Base-by-base conservation (phyloP, 2,888 invertebrate species). In the Microplitis deprimator region DNA sequence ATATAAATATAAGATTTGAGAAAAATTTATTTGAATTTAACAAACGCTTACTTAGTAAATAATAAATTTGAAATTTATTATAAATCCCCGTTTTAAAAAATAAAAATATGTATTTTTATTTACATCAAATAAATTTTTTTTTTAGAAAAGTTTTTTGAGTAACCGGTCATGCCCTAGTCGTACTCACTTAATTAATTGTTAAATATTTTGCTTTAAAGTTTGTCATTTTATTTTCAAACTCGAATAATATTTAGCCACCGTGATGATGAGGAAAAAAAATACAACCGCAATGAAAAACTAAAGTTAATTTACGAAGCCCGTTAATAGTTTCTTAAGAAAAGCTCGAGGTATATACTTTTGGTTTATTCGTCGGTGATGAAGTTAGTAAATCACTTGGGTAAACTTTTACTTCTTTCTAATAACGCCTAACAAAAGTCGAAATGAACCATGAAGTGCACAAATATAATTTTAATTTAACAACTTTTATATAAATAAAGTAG, bases 341-440 rank as follows among this genome's bases (percentile, higher is more conserved):
- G 10, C 17, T 50, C 8, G 50, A 50, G 50, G 16, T 41, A 64
- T 62, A 62, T 65, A 6, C 3, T 72, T 29, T 40, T 62, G 71
- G 59, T 62, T 8, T 38, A 62, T 72, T 62, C 16, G 6, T 61
- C 40, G 60, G 10, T 50, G 59, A 70, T 70, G 29, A 70, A 70
- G 70, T 59, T 70, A 13, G 13, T 70, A 41, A 70, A 70, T 70
- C 60, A 60, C 70, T 60, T 60, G 29, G 59, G 29, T 13, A 16
- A 59, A 70, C 60, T 70, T 70, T 70, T 70, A 29, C 59, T 38
- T 6, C 10, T 50, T 70, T 50, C 40, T 68, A 68, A 16, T 68
- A 50, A 69, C 41, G 50, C 7, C 29, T 13, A 29, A 69, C 69
- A 50, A 29, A 20, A 20, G 69, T 69, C 50, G 3, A 50, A 50